Percentiles rank a stretch among this genome's conserved stretches.
Conservation (phyloP, 92 coral and sea anemone genomes). For the Parazoanthus swiftii region DNA sequence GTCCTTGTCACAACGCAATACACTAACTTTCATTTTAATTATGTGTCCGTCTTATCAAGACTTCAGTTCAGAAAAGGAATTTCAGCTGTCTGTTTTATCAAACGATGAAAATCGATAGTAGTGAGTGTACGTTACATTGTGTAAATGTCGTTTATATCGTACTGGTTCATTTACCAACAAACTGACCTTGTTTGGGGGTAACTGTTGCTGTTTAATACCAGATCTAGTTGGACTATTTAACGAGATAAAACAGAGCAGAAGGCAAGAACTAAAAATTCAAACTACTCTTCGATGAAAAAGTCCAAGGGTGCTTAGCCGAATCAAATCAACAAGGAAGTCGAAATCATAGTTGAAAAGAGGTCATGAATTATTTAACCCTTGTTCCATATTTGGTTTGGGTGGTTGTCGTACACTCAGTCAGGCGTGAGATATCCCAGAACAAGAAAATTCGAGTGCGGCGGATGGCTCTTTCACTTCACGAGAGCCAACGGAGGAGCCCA, state of each 20-base stretch:
- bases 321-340: neutral
- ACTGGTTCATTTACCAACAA: too few relatives aligned
- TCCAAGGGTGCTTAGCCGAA: too few relatives aligned
- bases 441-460: constrained; percentile 33
- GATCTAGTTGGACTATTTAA: neutral
- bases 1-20: too few relatives aligned
- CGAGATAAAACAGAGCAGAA: neutral
- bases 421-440: constrained; percentile 6
- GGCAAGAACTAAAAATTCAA: neutral
- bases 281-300: too few relatives aligned
- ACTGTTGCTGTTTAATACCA: neutral
- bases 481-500: neutral
- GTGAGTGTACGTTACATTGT: too few relatives aligned
- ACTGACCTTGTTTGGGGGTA: neutral
- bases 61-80: too few relatives aligned
- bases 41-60: too few relatives aligned
- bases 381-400: constrained; percentile 24
- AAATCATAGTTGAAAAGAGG: constrained; percentile 24
- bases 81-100: too few relatives aligned
- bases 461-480: neutral
- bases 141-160: too few relatives aligned
- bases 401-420: neutral
- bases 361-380: constrained; percentile 19
- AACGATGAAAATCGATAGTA: too few relatives aligned
- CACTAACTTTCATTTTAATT: too few relatives aligned